These are phyloP conservation scores for Hirudinaria manillensis DNA, from an alignment of 2,888 invertebrate genomes.

Conservation along the genomic window DNA sequence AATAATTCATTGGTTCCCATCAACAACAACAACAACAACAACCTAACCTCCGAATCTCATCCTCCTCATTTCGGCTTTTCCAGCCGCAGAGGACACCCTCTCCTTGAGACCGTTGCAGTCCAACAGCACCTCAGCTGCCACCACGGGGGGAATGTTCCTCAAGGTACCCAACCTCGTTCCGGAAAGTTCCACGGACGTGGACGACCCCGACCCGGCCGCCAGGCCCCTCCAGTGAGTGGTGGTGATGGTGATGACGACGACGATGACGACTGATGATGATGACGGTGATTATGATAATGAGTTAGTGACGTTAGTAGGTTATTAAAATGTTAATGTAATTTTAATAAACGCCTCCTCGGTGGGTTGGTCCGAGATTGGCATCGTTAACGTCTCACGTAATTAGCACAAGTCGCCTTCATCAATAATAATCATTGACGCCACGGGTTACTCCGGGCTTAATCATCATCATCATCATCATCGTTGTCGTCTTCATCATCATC, in stretches of 20 bases:
- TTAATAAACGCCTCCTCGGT: too few species aligned
- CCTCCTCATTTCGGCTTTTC: too few species aligned
- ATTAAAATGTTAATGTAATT: neutral
- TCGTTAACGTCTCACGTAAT: neutral
- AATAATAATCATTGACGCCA: neutral
- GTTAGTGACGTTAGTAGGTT: neutral
- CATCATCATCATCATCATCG: too few species aligned
- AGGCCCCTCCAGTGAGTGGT: conserved; percentile 17
- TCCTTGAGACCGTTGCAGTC: neutral
- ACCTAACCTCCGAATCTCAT: too few species aligned
- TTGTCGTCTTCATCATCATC: too few species aligned
- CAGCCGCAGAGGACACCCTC: conserved; percentile 1
- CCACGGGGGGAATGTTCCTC: conserved; percentile 1
- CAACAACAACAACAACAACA: too few species aligned
- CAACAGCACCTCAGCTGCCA: neutral
- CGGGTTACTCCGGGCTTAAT: neutral
- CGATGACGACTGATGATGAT: conserved; percentile 2
- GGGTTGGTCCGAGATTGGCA: too few species aligned
- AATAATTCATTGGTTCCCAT: too few species aligned
- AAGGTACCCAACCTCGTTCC: conserved; percentile 11
- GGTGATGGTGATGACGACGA: neutral
- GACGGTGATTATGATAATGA: conserved; percentile 8
- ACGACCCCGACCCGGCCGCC: neutral
- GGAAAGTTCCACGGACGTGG: conserved; percentile 14
- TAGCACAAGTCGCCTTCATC: neutral